Conservation (phyloP, 2,113 vertebrate genomes). For the Nycticebus coucang region DNA sequence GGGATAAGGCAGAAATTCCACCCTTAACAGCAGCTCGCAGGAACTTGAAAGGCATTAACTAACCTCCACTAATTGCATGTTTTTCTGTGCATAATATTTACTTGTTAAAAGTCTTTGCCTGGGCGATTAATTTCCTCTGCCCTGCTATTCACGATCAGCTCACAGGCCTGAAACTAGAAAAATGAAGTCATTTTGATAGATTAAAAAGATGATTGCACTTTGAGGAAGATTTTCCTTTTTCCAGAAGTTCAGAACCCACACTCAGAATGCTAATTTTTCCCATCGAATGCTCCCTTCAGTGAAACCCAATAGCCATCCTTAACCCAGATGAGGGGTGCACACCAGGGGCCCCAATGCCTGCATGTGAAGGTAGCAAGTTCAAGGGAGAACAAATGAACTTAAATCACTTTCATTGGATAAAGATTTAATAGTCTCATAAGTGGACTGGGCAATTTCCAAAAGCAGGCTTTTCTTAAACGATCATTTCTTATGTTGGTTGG, state of each 20-base stretch:
- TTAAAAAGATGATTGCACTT: not conserved
- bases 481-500: not conserved
- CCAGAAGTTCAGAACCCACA: not conserved
- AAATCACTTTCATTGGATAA: not conserved
- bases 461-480: not conserved
- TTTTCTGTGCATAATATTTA: slow-evolving; percentile 61
- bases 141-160: not conserved
- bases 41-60: slow-evolving; percentile 63
- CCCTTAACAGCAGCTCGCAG: not conserved
- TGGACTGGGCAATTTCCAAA: not conserved
- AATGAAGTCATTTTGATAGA: not conserved
- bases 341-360: fast-evolving
- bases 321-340: not conserved
- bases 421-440: not conserved
- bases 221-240: not conserved
- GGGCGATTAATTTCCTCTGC: slow-evolving; percentile 34
- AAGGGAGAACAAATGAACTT: not conserved
- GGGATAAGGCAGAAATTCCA: slow-evolving; percentile 53
- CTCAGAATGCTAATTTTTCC: not conserved
- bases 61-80: slow-evolving; percentile 63
- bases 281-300: not conserved
- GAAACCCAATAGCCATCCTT: not conserved
- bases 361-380: not conserved
- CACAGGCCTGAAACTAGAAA: not conserved
- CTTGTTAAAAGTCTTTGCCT: slow-evolving; percentile 62